Conservation (phyloP, 2,888 invertebrate genomes). For the Orthosia gothica region DNA sequence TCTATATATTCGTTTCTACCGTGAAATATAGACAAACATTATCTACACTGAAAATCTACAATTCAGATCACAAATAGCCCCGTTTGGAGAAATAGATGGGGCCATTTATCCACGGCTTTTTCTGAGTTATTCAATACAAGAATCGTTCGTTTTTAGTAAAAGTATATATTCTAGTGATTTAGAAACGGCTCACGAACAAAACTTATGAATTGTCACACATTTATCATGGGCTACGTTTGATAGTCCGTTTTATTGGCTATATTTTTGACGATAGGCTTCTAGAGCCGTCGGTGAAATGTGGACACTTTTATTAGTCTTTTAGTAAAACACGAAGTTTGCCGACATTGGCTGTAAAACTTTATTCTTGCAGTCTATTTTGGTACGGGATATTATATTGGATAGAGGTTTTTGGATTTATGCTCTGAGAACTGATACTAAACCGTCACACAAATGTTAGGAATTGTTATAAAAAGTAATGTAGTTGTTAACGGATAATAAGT, state of each 20-base stretch:
- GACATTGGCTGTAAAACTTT: constrained; percentile 51
- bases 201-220: constrained; percentile 64
- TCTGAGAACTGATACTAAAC: constrained; percentile 22
- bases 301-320: constrained; percentile 59
- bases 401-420: constrained; percentile 25
- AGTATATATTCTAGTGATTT: constrained; percentile 62
- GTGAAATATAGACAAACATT: constrained; percentile 64
- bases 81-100: constrained; percentile 65
- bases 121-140: constrained; percentile 67
- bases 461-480: constrained; percentile 14
- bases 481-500: background rate
- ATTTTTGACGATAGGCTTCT: constrained; percentile 56
- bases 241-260: constrained; percentile 58
- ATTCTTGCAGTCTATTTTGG: constrained; percentile 49
- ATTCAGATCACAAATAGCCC: constrained; percentile 68
- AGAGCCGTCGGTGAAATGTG: constrained; percentile 44
- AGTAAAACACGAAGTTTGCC: constrained; percentile 54
- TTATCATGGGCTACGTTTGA: constrained; percentile 60
- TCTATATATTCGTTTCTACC: constrained; percentile 45
- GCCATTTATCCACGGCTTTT: constrained; percentile 65
- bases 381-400: constrained; percentile 24
- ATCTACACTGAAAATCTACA: constrained; percentile 66
- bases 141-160: constrained; percentile 60
- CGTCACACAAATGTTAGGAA: background rate
- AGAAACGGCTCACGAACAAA: constrained; percentile 60